Evolutionary conservation across 2,113 vertebrate genomes (phyloP).

Genomic region (Callocephalon fimbriatum): DNA sequence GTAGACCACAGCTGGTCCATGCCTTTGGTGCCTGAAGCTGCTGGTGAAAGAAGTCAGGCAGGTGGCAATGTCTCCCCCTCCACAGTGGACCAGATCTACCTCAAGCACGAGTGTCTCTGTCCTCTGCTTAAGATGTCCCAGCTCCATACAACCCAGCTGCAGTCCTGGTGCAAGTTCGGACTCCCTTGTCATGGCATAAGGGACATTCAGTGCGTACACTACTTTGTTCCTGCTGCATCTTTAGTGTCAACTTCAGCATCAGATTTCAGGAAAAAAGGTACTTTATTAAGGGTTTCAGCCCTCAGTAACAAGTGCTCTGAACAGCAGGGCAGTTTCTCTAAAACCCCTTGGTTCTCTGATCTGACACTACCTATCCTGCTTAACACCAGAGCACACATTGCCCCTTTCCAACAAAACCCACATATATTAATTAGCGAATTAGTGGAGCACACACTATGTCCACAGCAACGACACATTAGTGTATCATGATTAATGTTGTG

Average conservation of each 20-base stretch:
- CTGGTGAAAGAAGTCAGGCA: neutral
- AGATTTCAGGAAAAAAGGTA: neutral
- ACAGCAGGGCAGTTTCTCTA: neutral
- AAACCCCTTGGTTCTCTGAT: neutral
- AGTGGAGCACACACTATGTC: neutral
- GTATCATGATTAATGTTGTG: neutral
- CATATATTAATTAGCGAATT: neutral
- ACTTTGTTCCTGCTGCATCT: neutral
- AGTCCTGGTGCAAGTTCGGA: neutral
- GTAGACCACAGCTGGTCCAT: neutral
- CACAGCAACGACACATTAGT: neutral
- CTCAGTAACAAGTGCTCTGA: neutral
- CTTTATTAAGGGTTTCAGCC: neutral
- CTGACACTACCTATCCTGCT: neutral
- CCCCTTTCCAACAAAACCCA: neutral
- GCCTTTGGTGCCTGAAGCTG: neutral
- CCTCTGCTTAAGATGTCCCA: neutral
- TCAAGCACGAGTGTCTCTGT: fast-evolving
- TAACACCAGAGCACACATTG: neutral
- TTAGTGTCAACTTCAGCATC: neutral
- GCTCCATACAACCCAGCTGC: neutral
- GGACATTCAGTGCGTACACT: neutral
- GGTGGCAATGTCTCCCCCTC: neutral
- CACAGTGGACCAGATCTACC: neutral
- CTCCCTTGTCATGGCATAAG: neutral